Percentiles rank a stretch among this genome's conserved stretches.
These are phyloP conservation scores for Mirza zaza DNA, from an alignment of 2,113 vertebrate genomes.

Conservation along the genomic window DNA sequence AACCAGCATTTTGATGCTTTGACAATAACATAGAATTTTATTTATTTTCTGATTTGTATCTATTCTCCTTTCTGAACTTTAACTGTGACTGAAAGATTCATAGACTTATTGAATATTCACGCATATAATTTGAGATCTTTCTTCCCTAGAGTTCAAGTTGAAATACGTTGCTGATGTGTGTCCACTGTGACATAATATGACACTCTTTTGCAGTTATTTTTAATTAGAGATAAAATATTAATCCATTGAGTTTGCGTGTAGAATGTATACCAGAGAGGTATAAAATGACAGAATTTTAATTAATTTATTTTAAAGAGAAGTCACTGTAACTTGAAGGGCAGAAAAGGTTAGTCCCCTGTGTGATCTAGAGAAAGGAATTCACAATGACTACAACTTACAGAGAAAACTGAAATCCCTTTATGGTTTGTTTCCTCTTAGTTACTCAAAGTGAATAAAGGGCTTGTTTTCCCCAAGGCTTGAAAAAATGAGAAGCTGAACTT, in stretches of 20 bases:
- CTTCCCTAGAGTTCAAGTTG: constrained; percentile 61
- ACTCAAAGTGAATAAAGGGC: background rate
- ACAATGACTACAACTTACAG: background rate
- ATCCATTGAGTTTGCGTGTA: constrained; percentile 22
- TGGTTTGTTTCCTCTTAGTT: background rate
- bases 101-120: constrained; percentile 54
- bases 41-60: constrained; percentile 20
- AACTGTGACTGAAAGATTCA: constrained; percentile 40
- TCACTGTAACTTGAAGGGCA: constrained; percentile 38
- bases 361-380: constrained; percentile 9
- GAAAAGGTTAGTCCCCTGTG: background rate
- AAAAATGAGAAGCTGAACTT: background rate
- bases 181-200: constrained; percentile 53
- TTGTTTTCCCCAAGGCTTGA: background rate
- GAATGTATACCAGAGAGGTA: constrained; percentile 15
- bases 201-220: constrained; percentile 48
- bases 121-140: constrained; percentile 43
- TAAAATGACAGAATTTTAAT: constrained; percentile 42
- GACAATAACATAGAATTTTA: background rate
- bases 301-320: constrained; percentile 55
- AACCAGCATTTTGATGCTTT: background rate
- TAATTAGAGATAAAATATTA: constrained; percentile 73
- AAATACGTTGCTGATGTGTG: constrained; percentile 52
- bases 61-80: constrained; percentile 18
- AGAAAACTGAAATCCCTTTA: constrained; percentile 7